Percentiles rank a stretch among this genome's conserved stretches.
These are phyloP conservation scores for Podarcis lilfordi DNA, from an alignment of 2,797 vertebrate genomes.

Conservation along the genomic window DNA sequence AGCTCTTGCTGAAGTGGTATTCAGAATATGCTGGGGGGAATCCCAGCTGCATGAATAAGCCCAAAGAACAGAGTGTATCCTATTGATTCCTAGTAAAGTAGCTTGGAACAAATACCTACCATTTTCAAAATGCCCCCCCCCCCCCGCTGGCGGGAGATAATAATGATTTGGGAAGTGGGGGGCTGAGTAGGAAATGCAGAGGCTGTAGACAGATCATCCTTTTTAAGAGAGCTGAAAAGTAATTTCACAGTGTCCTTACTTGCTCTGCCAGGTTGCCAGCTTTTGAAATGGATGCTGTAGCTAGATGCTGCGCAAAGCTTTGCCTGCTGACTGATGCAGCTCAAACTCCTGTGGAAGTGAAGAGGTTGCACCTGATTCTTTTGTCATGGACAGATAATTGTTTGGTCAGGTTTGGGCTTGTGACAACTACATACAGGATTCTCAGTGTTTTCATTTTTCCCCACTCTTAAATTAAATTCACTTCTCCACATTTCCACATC, in stretches of 20 bases:
- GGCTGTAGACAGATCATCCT: background rate
- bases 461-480: background rate
- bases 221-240: background rate
- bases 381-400: background rate
- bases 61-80: background rate
- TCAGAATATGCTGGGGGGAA: background rate
- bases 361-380: background rate
- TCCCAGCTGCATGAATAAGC: background rate
- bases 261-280: background rate
- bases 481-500: too few relatives aligned
- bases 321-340: background rate
- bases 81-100: constrained; percentile 1
- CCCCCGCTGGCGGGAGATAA: background rate
- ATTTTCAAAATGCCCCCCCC: background rate
- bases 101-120: background rate
- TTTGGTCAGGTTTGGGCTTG: background rate
- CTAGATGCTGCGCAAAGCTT: background rate
- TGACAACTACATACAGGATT: background rate
- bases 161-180: background rate
- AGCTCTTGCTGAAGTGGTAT: background rate
- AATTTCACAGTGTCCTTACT: background rate
- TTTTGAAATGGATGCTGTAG: background rate
- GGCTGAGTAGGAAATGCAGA: background rate
- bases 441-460: too few relatives aligned
- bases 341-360: background rate